A percentile compares a stretch with the other conserved stretches of the same genome.
phyloP scores from a whole-genome alignment of 2,888 invertebrate genomes.

The Microplitis deprimator region DNA sequence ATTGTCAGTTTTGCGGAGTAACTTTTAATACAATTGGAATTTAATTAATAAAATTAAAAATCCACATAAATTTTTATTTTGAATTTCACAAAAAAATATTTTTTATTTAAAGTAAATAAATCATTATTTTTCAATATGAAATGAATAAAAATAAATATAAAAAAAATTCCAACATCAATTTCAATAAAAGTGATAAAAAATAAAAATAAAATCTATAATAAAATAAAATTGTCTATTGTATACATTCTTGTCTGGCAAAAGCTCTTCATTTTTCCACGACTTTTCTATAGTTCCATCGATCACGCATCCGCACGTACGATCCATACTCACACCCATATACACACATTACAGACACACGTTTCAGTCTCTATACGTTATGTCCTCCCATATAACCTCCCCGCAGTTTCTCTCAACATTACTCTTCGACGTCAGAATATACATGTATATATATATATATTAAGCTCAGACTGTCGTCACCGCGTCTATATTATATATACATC shows the following conservation, averaged over 20 bases:
- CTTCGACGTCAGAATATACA: conserved; percentile 7
- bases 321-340: not conserved
- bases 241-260: not conserved
- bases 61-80: not conserved
- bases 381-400: not conserved
- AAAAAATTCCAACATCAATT: not conserved
- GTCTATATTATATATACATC: conserved; percentile 1
- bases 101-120: not conserved
- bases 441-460: not conserved
- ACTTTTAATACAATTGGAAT: not conserved
- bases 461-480: conserved; percentile 7
- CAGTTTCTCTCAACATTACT: conserved; percentile 2
- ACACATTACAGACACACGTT: not conserved
- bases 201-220: not conserved
- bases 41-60: not conserved
- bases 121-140: not conserved
- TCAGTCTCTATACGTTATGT: not conserved
- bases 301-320: not conserved
- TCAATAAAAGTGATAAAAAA: not conserved
- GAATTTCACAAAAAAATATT: not conserved
- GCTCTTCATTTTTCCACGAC: not conserved
- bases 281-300: conserved; percentile 11
- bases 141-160: not conserved
- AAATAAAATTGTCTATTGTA: not conserved
- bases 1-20: not conserved